phyloP scores from a whole-genome alignment of 1,140 invertebrate species.

The Neodiprion pinetum region DNA sequence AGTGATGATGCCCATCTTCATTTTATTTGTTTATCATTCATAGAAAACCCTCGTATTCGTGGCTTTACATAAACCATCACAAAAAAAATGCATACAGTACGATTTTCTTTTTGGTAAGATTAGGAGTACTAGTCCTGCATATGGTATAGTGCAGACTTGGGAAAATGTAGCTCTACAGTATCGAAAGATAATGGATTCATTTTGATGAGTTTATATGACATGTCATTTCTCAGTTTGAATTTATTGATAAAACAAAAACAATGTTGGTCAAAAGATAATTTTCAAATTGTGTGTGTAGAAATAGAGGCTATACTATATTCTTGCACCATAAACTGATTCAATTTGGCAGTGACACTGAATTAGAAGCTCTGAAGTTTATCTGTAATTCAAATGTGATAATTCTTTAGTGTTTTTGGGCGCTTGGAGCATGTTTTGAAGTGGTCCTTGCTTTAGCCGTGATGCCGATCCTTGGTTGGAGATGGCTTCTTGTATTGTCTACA shows the following conservation, averaged over 20 bases:
- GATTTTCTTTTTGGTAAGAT: not conserved
- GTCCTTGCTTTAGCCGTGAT: constrained; percentile 89
- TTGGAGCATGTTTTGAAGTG: constrained; percentile 93
- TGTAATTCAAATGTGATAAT: constrained; percentile 38
- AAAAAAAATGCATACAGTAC: not conserved
- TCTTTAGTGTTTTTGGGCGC: constrained; percentile 92
- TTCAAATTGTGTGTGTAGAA: too few relatives aligned
- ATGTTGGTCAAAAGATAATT: too few relatives aligned
- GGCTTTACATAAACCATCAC: not conserved
- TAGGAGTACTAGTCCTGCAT: too few relatives aligned
- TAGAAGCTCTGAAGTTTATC: not conserved
- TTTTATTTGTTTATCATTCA: not conserved
- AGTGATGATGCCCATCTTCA: constrained; percentile 52
- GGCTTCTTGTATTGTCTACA: constrained; percentile 87
- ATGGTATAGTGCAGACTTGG: too few relatives aligned
- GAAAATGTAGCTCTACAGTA: too few relatives aligned
- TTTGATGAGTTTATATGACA: too few relatives aligned
- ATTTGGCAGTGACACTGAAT: not conserved
- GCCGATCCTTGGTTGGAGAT: constrained; percentile 91
- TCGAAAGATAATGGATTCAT: too few relatives aligned
- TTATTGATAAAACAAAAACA: too few relatives aligned
- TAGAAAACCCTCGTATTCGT: not conserved
- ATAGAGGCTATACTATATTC: too few relatives aligned
- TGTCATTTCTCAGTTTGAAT: too few relatives aligned
- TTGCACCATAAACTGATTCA: too few relatives aligned